Evolutionary conservation across 2,797 vertebrate species (phyloP), one percentile per base, ranked within the genome.

Genomic region (Linurgus olivaceus): DNA sequence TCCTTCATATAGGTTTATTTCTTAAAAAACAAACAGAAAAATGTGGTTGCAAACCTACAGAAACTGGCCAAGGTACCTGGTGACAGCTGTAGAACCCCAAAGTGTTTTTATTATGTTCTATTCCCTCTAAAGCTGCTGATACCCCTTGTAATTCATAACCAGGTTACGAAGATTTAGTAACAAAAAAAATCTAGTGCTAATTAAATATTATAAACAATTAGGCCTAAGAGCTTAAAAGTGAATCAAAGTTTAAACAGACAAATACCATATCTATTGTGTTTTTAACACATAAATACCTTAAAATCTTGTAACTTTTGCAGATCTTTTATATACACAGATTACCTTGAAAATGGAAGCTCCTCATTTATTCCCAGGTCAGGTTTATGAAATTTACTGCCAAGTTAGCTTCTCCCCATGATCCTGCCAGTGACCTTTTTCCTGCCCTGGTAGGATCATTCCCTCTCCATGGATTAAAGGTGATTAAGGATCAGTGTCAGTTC

Each of bases 401-500:
- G n/a, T 91, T 93, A 87, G 31, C 58, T 92, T 93, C 94, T 94
- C 95, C 79, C 82, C 70, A 84, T 84, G 89, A 86, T 95, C 96
- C 80, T 94, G 78, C 58, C 86, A 91, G 63, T 93, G 94, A 96
- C 94, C 94, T 94, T 89, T 96, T 55, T 83, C 79, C 70, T 90
- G 94, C 94, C 86, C 87, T 85, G 66, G 88, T 50, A 95, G 74
- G 82, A 87, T 95, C 90, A 91, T 91, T 96, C 89, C 54, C 59
- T 61, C 63, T 73, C 77, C 73, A 87, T 31, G 94, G 95, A 94
- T 91, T 94, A 92, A 86, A 87, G 78, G 87, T 96, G 93, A 97
- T 97, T 97, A 97, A 96, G 91, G 91, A 97, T 97, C 96, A 87
- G 88, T 96, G 96, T 97, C 96, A 94, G 81, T 97, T 96, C 81